Evolutionary conservation across 1,140 invertebrate genomes (phyloP), one percentile per base, ranked within the genome.

Genomic region (Amphibalanus amphitrite): DNA sequence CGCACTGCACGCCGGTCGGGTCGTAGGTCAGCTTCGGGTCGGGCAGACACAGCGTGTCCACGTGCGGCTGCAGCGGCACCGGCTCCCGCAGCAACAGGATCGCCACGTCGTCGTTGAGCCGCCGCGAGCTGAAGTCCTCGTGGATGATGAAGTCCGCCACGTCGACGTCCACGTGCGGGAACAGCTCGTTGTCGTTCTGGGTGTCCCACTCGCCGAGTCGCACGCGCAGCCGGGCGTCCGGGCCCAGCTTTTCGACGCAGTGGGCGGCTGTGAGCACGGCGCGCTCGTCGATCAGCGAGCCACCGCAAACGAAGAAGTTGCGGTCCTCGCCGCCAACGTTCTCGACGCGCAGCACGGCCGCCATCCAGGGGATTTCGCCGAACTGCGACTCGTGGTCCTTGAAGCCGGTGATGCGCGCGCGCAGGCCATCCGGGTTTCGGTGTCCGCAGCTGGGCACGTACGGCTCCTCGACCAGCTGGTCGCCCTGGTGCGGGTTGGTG

Each of bases 141-240:
- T 89, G 87, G 0, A 83, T 78, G 4, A 85, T 78, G 8, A 86
- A 82, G 13, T 82, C 78, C 20, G 76, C 77, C 0, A 91, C 88
- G 6, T 80, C 77, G 4, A 86, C 81, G 77, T 92, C 90, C 77
- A 90, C 88, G 78, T 90, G 86, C 0, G 85, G 84, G 67, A 81
- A 85, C 0, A 89, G 79, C 78, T 93, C 90, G 23, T 83, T 83
- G 71, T 84, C 86, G 0, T 86, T 88, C 77, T 91, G 88, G 0
- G 89, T 91, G 77, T 92, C 88, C 88, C 88, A 90, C 78, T 90
- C 88, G 0, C 88, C 89, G 8, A 87, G 85, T 10, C 89, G 70
- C 28, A 75, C 72, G 38, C 71, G 64, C 23, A 77, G 69, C 15
- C n/a, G 74, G 73, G n/a, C 70, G 75, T 23, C 75, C 70, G 28